Conservation (phyloP, 2,888 invertebrate genomes). For the Erpobdella octoculata region DNA sequence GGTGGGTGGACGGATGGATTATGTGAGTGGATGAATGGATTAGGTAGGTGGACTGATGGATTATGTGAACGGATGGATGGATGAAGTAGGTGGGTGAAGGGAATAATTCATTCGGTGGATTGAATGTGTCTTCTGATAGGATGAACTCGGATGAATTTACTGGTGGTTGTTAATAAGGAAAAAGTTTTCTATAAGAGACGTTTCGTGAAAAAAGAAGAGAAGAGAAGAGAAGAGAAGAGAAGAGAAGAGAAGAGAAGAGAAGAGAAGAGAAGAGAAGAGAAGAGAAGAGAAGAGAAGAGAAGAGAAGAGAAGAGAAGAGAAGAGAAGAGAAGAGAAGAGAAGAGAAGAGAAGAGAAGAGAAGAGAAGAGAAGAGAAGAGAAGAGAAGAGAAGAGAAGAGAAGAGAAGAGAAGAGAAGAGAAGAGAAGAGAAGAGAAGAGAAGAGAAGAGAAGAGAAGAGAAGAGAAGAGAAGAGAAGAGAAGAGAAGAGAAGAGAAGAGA, state of each 20-base stretch:
- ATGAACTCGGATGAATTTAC: too few species aligned
- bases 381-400: background rate
- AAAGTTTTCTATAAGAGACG: background rate
- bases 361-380: too few species aligned
- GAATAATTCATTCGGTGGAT: too few species aligned
- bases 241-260: background rate
- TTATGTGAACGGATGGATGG: background rate
- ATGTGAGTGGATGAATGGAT: background rate
- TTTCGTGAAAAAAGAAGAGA: too few species aligned
- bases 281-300: background rate
- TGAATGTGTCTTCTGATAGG: too few species aligned
- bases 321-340: background rate
- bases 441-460: background rate
- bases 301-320: background rate
- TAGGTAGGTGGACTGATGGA: background rate
- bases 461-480: background rate
- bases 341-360: background rate
- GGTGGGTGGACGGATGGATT: conserved; percentile 9
- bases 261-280: background rate
- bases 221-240: background rate
- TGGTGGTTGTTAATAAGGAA: too few species aligned
- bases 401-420: background rate
- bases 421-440: background rate
- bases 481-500: conserved; percentile 13
- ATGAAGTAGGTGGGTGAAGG: background rate